Conservation (phyloP, 2,113 vertebrate species). For the Tympanuchus pallidicinctus region DNA sequence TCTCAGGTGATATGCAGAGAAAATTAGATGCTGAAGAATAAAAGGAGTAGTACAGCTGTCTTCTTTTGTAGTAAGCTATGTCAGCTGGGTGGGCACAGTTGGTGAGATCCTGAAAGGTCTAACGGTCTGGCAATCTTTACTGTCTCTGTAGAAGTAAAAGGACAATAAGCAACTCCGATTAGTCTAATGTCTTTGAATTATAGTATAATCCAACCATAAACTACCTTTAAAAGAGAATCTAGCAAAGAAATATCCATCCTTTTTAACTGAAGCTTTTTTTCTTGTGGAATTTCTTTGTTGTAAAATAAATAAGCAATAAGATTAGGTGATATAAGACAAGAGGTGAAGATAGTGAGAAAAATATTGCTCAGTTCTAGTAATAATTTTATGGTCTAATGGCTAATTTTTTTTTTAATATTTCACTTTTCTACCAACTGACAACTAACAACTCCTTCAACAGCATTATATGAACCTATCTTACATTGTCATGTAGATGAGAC, state of each 20-base stretch:
- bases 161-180: neutral
- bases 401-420: neutral
- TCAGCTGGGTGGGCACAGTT: neutral
- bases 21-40: neutral
- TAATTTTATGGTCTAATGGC: neutral
- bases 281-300: neutral
- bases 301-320: neutral
- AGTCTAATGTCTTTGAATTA: neutral
- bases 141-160: neutral
- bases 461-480: neutral
- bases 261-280: neutral
- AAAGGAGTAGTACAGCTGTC: neutral
- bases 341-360: neutral
- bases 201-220: accelerated
- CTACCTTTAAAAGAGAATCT: neutral
- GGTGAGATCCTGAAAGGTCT: neutral
- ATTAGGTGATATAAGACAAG: neutral
- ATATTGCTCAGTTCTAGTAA: neutral
- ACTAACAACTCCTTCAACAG: neutral
- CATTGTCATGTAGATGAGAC: neutral
- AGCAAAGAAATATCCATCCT: accelerated
- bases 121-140: neutral
- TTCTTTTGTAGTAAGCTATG: neutral
- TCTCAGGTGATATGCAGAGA: neutral
- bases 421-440: neutral